phyloP scores from a whole-genome alignment of 2,888 invertebrate species.

The Acleris sparsana region DNA sequence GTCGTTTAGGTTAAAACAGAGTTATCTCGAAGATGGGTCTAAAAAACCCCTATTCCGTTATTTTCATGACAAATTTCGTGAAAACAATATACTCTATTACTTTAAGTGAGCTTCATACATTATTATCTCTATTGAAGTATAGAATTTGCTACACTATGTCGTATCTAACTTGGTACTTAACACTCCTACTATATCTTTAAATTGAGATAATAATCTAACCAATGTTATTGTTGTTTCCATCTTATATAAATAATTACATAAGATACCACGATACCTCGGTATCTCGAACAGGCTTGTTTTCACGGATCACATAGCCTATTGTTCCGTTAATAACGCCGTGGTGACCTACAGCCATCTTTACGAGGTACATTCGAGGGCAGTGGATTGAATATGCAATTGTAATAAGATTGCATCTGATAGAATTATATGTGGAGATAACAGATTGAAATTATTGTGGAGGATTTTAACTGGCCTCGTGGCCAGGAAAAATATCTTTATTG shows the following conservation, averaged over 20 bases:
- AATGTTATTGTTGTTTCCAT: too few species aligned
- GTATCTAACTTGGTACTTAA: too few species aligned
- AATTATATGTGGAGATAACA: slow-evolving; percentile 12
- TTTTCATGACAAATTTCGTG: too few species aligned
- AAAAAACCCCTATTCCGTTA: too few species aligned
- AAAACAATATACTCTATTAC: too few species aligned
- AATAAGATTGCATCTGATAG: slow-evolving; percentile 12
- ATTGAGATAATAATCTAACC: too few species aligned
- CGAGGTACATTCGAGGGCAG: slow-evolving; percentile 44
- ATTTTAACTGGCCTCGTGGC: not conserved
- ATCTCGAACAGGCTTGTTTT: slow-evolving; percentile 45
- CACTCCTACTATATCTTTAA: too few species aligned
- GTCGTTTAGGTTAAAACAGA: too few species aligned
- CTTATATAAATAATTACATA: slow-evolving; percentile 1
- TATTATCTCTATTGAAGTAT: too few species aligned
- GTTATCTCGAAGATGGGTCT: too few species aligned
- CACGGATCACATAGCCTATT: slow-evolving; percentile 72
- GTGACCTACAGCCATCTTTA: slow-evolving; percentile 62
- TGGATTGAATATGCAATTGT: slow-evolving; percentile 19
- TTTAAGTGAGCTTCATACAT: too few species aligned
- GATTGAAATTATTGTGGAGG: slow-evolving; percentile 3
- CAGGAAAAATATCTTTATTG: not conserved
- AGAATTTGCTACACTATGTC: too few species aligned
- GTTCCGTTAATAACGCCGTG: slow-evolving; percentile 56
- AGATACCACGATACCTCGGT: not conserved